Conservation (phyloP, 1,140 invertebrate genomes). For the Drosophila aff. region DNA sequence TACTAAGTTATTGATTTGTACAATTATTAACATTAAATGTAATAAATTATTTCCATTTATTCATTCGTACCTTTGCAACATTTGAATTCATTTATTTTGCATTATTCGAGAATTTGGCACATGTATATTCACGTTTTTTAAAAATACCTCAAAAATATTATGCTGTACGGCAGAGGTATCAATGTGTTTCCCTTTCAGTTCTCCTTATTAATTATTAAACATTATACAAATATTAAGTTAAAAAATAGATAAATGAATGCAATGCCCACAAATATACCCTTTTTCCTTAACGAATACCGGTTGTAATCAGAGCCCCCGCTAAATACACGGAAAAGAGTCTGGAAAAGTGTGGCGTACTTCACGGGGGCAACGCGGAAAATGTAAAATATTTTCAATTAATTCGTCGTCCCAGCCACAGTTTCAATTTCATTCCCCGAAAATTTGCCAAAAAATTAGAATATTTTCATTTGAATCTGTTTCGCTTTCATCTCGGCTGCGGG, state of each 20-base stretch:
- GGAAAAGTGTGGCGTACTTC: conserved; percentile 48
- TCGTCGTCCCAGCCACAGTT: conserved; percentile 55
- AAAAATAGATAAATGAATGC: neutral
- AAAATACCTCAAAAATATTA: neutral
- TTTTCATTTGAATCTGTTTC: conserved; percentile 58
- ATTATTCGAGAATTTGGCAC: rapidly evolving
- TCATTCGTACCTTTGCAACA: neutral
- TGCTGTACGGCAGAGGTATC: neutral
- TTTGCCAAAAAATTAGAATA: conserved; percentile 58
- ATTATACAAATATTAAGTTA: too few relatives aligned
- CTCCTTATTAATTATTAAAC: neutral
- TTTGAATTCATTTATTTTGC: neutral
- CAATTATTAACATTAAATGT: too few relatives aligned
- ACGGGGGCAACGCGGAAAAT: conserved; percentile 53
- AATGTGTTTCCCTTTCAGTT: neutral
- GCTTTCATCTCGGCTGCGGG: conserved; percentile 35
- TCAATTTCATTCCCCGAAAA: conserved; percentile 62
- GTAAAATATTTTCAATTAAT: conserved; percentile 82
- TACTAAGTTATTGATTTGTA: too few relatives aligned
- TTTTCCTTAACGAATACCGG: neutral
- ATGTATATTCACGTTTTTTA: neutral
- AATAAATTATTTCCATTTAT: too few relatives aligned
- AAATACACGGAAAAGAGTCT: conserved; percentile 5
- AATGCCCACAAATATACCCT: neutral
- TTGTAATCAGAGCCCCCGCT: neutral